Base-by-base conservation (phyloP, 2,888 invertebrate species). In the Lasioglossum zephyrum region DNA sequence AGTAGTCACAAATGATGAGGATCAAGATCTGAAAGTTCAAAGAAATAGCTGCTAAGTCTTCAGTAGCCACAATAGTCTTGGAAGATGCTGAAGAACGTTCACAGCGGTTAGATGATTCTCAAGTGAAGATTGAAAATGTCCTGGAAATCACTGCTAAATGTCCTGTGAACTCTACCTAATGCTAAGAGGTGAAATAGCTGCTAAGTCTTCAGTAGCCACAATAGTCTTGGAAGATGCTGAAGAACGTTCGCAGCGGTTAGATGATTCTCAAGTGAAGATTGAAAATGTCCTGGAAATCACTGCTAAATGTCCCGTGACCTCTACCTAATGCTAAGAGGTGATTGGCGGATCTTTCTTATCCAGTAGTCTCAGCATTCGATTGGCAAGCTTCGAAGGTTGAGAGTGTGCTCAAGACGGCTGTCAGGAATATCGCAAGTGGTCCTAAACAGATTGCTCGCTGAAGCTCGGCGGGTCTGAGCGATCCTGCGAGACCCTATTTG, bases 361-460 rank as follows among this genome's bases (percentile, higher is more conserved):
- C 66, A 18, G 8, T 36, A 18, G 18, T 36, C 18, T 18, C 36
- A 9, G 9, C 5, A 41, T 5, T 18, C 22, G n/a, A 70, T 0
- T 41, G 4, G 1, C 39, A 11, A 69, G 11, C 69, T 11, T 5
- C 11, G 36, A 41, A 39, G 18, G 6, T 4, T 66, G 16, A 2
- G 31, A 4, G 8, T 8, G 36, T 36, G 36, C 36, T 66, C 22
- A 18, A 36, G 36, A 66, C 36, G 18, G 66, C 36, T 66, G 66
- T 63, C 63, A 16, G 31, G 26, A 31, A 16, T 69, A 69, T 69
- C 36, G 69, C 22, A 69, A 69, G 69, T 69, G 39, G 69, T 69
- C 36, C 63, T 63, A 63, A 31, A 63, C 63, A 63, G 63, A 63
- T 31, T 63, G 31, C 63, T 63, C 63, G 31, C 16, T 63, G 5